These are phyloP conservation scores for Achlya flavicornis DNA, from an alignment of 2,888 invertebrate genomes.

Conservation along the genomic window DNA sequence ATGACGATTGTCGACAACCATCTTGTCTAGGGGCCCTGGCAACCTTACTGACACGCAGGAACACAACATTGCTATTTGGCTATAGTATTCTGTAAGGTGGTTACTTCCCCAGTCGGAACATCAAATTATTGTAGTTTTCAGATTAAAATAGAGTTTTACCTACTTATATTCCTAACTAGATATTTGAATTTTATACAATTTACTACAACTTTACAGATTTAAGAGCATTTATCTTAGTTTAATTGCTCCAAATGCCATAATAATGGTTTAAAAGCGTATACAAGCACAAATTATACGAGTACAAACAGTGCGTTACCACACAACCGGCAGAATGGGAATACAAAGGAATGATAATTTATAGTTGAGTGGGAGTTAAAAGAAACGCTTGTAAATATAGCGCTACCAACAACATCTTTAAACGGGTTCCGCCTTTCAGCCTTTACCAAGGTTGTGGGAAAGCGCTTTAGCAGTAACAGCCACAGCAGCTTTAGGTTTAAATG, in stretches of 20 bases:
- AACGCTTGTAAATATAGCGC: not conserved
- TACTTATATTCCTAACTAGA: no score
- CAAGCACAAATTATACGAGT: not conserved
- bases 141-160: no score
- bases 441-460: not conserved
- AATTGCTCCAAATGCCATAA: not conserved
- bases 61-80: no score
- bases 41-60: no score
- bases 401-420: not conserved
- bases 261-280: not conserved
- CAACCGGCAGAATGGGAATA: not conserved
- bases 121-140: no score
- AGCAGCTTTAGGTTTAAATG: no score
- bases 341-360: conserved; percentile 7
- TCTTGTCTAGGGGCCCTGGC: no score
- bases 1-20: no score
- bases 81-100: no score
- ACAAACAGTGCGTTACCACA: conserved; percentile 1
- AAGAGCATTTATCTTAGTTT: not conserved
- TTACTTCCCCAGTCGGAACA: no score
- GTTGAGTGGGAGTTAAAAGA: conserved; percentile 3
- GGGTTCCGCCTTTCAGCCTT: not conserved
- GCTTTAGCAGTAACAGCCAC: not conserved
- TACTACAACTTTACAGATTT: not conserved
- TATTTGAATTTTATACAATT: not conserved